phyloP scores from a whole-genome alignment of 1,140 invertebrate genomes.

The Drosophila tani region DNA sequence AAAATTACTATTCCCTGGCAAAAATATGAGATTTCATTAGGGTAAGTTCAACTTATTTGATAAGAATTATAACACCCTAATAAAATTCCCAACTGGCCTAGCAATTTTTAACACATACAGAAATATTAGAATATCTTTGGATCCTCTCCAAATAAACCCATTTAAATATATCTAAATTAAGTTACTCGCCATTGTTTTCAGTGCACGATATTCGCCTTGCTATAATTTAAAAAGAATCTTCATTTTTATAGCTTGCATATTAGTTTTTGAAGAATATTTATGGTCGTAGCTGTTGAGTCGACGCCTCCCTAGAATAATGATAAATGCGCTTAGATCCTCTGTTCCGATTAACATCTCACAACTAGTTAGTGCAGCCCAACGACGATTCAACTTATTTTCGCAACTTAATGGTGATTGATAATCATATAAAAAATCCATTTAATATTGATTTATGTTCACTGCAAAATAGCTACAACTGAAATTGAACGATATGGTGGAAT shows the following conservation, averaged over 20 bases:
- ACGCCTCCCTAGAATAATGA: slow-evolving; percentile 60
- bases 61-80: too few species aligned
- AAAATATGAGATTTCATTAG: neutral
- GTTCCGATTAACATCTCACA: slow-evolving; percentile 55
- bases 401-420: slow-evolving; percentile 61
- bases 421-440: slow-evolving; percentile 49
- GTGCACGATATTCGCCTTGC: slow-evolving; percentile 17
- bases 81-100: neutral
- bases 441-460: slow-evolving; percentile 40
- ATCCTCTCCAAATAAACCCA: neutral
- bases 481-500: slow-evolving; percentile 20
- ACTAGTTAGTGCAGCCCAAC: slow-evolving; percentile 44
- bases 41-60: neutral
- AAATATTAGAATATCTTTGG: neutral
- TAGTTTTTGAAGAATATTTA: slow-evolving; percentile 54
- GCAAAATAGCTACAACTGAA: slow-evolving; percentile 24
- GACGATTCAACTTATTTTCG: slow-evolving; percentile 44
- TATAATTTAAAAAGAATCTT: slow-evolving; percentile 52
- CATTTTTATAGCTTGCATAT: slow-evolving; percentile 44
- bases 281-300: slow-evolving; percentile 51
- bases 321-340: slow-evolving; percentile 46
- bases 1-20: neutral
- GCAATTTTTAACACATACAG: neutral
- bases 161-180: too few species aligned
- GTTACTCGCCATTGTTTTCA: neutral